These are phyloP conservation scores for Moxostoma hubbsi DNA, from an alignment of 2,797 vertebrate species.

Conservation along the genomic window DNA sequence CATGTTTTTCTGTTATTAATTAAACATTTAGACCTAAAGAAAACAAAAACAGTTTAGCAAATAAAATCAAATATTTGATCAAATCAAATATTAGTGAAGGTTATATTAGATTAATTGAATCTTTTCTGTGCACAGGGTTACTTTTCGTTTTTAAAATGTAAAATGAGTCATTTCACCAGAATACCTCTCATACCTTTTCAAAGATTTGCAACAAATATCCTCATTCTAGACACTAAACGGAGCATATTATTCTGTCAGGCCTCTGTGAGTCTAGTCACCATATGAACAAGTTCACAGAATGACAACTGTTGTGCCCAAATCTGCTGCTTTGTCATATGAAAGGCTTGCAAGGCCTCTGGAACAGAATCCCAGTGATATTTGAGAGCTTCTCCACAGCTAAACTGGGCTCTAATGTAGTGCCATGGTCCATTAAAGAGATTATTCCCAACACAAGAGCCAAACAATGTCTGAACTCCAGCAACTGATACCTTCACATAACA, in stretches of 20 bases:
- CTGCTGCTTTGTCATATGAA: conserved; percentile 72
- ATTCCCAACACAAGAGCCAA: conserved; percentile 62
- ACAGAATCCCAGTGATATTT: conserved; percentile 72
- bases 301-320: conserved; percentile 67
- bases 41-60: too few species aligned
- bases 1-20: too few species aligned
- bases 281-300: conserved; percentile 66
- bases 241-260: background rate
- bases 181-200: background rate
- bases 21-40: too few species aligned
- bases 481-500: conserved; percentile 60
- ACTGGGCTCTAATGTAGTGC: conserved; percentile 68
- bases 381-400: conserved; percentile 76
- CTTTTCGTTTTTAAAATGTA: too few species aligned
- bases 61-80: too few species aligned
- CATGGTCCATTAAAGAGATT: conserved; percentile 73
- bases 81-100: too few species aligned
- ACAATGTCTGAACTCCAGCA: conserved; percentile 71
- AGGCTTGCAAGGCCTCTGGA: conserved; percentile 70
- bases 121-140: too few species aligned
- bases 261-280: background rate
- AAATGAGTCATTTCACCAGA: too few species aligned
- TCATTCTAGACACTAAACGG: background rate
- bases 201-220: background rate
- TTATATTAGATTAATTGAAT: too few species aligned